Evolutionary conservation across 2,113 vertebrate genomes (phyloP).

Genomic region (mouse (Mus musculus)): GRCm39 chr15:16441501-16442000

Average conservation of each 20-base stretch:
- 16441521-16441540: conserved; percentile 63
- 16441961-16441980: neutral
- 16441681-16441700: neutral
- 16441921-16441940: neutral
- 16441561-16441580: conserved; percentile 55
- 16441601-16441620: neutral
- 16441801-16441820: neutral
- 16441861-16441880: neutral
- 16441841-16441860: neutral
- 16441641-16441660: neutral
- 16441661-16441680: conserved; percentile 24
- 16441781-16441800: neutral
- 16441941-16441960: neutral
- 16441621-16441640: conserved; percentile 1
- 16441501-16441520: conserved; percentile 69
- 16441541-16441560: conserved; percentile 31
- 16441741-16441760: neutral
- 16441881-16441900: neutral
- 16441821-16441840: neutral
- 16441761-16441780: neutral
- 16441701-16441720: neutral
- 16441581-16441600: neutral
- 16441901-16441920: neutral
- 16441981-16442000: neutral
- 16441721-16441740: neutral